Conservation (phyloP, 2,888 invertebrate species). For the Idaea biselata region DNA sequence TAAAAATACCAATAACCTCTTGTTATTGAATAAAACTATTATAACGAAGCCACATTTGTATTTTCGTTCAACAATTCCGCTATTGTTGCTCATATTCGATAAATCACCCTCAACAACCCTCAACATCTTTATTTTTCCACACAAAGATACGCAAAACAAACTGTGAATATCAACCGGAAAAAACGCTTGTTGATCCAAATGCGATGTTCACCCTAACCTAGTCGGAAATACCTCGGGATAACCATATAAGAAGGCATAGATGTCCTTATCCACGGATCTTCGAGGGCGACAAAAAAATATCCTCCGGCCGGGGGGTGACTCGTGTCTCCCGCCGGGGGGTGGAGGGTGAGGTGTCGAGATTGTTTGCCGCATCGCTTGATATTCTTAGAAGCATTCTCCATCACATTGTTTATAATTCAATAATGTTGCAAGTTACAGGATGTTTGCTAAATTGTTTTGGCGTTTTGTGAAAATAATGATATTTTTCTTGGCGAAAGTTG, state of each 20-base stretch:
- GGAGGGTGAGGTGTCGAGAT: conserved; percentile 33
- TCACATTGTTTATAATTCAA: conserved; percentile 13
- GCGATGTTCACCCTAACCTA: background rate
- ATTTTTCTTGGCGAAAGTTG: background rate
- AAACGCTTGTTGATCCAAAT: background rate
- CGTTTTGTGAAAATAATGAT: background rate
- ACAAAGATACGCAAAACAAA: background rate
- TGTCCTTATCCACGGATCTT: conserved; percentile 63
- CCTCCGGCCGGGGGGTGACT: conserved; percentile 19
- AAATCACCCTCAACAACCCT: background rate
- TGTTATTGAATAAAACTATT: background rate
- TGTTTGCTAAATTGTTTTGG: background rate
- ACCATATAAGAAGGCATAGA: conserved; percentile 62
- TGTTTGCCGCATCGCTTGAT: conserved; percentile 31
- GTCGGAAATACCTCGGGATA: conserved; percentile 43
- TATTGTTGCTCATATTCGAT: background rate
- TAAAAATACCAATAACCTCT: no score
- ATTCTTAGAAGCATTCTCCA: conserved; percentile 25
- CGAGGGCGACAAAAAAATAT: conserved; percentile 52
- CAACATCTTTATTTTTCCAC: background rate
- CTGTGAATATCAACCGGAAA: background rate
- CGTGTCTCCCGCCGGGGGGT: conserved; percentile 7
- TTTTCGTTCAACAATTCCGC: background rate
- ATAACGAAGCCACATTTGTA: background rate
- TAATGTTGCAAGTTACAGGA: conserved; percentile 6